Evolutionary conservation across 2,113 vertebrate genomes (phyloP), one percentile per base, ranked within the genome.

Genomic region (Peromyscus leucopus): DNA sequence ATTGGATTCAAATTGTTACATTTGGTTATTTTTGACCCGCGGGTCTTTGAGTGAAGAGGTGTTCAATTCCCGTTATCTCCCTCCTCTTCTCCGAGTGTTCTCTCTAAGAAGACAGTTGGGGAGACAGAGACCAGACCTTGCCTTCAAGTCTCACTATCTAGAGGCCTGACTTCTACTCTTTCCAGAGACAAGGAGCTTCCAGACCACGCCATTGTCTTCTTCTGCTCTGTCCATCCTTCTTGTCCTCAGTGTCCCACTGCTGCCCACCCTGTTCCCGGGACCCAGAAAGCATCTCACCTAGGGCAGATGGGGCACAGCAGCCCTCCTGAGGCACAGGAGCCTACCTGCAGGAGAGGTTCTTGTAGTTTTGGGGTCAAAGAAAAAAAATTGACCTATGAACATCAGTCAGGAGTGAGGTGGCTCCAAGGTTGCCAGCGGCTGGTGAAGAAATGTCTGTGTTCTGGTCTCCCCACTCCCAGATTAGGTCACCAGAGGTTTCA

Each of bases 141-240:
- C 12, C 21, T 39, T 63, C 26, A 13, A 33, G 8, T 33, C 65
- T 55, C 57, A 28, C 26, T 28, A 48, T 33, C 31, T 46, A 36
- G 65, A 28, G 19, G 33, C 28, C 51, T 76, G 28, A 22, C 5
- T 36, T n/a, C 74, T 36, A 42, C 24, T 71, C 36, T 55, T 57
- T 72, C 36, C 94, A 59, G 85, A 72, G 65, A 59, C 2, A 28
- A 11, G 24, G 48, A 65, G 36, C 7, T 12, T 31, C 7, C 8
- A 48, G 31, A 19, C 48, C 6, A 0, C 3, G 26, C 8, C 33
- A 2, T 4, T 55, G 9, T 51, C 51, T 63, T 31, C 2, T 5
- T 1, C 4, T 48, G 61, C 42, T 42, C 11, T 71, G 36, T 19
- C 36, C 21, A 22, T 24, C 16, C 55, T 48, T 21, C 61, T 10